Conservation (phyloP, 2,113 vertebrate species). For the Nothoprocta pentlandii region DNA sequence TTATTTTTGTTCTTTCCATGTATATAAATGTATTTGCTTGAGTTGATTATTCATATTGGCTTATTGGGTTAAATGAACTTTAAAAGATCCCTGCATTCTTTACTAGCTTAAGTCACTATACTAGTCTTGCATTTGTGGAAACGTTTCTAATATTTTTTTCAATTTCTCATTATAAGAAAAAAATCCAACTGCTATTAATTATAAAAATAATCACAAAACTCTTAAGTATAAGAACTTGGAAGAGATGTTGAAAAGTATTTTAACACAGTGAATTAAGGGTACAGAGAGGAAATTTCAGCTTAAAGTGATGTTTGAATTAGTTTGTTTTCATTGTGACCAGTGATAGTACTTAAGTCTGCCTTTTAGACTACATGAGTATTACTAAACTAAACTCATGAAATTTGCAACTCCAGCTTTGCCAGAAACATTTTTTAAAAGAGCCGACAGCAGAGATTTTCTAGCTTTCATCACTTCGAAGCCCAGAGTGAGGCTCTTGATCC, state of each 20-base stretch:
- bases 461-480: constrained; percentile 81
- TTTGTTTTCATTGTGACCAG: constrained; percentile 71
- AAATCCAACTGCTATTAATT: constrained; percentile 14
- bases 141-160: background rate
- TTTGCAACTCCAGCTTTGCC: constrained; percentile 67
- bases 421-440: constrained; percentile 68
- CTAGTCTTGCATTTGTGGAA: constrained; percentile 48
- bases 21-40: constrained; percentile 70
- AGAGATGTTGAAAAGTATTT: constrained; percentile 68
- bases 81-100: constrained; percentile 29
- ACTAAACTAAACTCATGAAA: constrained; percentile 74
- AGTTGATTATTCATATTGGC: constrained; percentile 68
- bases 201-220: constrained; percentile 68
- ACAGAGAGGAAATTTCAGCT: constrained; percentile 61
- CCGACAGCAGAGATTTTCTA: constrained; percentile 79
- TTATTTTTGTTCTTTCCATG: constrained; percentile 78
- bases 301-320: constrained; percentile 73
- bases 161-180: background rate
- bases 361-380: constrained; percentile 68
- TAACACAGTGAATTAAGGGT: constrained; percentile 49
- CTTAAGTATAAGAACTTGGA: constrained; percentile 9
- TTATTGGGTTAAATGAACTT: constrained; percentile 54
- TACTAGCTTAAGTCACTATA: constrained; percentile 27
- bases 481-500: constrained; percentile 82
- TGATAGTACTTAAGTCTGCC: constrained; percentile 69